Conservation (phyloP, 2,888 invertebrate species). For the Campopleginae sp. region DNA sequence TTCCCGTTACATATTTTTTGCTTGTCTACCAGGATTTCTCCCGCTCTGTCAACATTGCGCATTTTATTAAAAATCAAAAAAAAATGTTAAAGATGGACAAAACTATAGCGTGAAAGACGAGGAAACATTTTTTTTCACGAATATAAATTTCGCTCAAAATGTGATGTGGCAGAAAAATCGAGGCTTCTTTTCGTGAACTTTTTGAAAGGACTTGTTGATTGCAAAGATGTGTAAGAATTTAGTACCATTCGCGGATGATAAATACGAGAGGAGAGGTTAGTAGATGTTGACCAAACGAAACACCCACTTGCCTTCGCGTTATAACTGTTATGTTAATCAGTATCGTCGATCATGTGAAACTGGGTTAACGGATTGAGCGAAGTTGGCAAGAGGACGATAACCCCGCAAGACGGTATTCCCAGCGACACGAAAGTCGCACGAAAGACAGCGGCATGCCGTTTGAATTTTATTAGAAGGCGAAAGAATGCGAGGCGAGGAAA, state of each 20-base stretch:
- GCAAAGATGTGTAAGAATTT: not conserved
- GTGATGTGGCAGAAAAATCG: not conserved
- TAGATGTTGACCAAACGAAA: slow-evolving; percentile 12
- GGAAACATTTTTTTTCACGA: no score
- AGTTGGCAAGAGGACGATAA: slow-evolving; percentile 70
- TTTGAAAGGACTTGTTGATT: not conserved
- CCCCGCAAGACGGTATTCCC: slow-evolving; percentile 59
- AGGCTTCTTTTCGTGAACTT: not conserved
- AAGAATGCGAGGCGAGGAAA: not conserved
- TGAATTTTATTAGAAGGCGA: not conserved
- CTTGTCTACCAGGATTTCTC: not conserved
- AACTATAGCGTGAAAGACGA: no score
- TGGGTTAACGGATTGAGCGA: slow-evolving; percentile 75
- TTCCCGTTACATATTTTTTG: not conserved
- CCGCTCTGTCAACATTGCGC: no score
- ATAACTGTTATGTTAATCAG: slow-evolving; percentile 78
- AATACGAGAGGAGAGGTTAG: not conserved
- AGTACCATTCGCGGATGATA: not conserved
- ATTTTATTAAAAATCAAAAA: no score
- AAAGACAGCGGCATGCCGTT: not conserved
- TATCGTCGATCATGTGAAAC: slow-evolving; percentile 73
- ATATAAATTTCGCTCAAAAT: not conserved
- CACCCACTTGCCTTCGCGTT: slow-evolving; percentile 5
- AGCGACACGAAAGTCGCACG: not conserved
- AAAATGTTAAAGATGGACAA: no score